A percentile compares a stretch with the other conserved stretches of the same genome.
Conservation (phyloP, 1,140 invertebrate genomes). For the Macrobrachium rosenbergii region DNA sequence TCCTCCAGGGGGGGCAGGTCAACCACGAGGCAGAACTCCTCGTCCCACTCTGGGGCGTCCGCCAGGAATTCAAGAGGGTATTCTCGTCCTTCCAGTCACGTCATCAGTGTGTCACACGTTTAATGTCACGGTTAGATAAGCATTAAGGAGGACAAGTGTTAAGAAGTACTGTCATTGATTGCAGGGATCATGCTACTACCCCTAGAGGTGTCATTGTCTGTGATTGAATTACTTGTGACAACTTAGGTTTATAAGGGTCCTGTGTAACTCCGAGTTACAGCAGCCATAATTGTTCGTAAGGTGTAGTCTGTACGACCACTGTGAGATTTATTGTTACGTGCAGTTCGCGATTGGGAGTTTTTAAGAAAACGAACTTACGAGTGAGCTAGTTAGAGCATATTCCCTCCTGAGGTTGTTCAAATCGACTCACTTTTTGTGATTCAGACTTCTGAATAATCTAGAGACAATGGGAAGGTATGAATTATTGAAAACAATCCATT, state of each 20-base stretch:
- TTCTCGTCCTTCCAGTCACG: conserved; percentile 25
- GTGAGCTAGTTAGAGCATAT: no score
- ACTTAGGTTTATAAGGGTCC: background rate
- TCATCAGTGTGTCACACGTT: conserved; percentile 26
- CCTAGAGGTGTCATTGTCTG: background rate
- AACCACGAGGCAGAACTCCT: background rate
- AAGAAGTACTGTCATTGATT: background rate
- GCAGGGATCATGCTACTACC: background rate
- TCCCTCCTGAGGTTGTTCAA: no score
- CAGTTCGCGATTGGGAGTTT: no score
- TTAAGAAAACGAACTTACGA: no score
- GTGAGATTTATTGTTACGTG: no score
- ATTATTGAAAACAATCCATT: no score
- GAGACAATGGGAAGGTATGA: no score
- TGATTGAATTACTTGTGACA: background rate
- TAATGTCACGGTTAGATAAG: background rate
- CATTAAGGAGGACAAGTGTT: background rate
- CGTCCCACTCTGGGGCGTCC: background rate
- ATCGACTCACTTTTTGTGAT: no score
- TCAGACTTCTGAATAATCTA: no score
- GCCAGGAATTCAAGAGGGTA: conserved; percentile 10
- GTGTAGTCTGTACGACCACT: no score
- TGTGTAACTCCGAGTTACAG: background rate
- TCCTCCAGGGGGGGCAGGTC: conserved; percentile 3
- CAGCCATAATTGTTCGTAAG: background rate